phyloP scores from a whole-genome alignment of 2,888 invertebrate species.

The Lordiphosa andalusiaca region DNA sequence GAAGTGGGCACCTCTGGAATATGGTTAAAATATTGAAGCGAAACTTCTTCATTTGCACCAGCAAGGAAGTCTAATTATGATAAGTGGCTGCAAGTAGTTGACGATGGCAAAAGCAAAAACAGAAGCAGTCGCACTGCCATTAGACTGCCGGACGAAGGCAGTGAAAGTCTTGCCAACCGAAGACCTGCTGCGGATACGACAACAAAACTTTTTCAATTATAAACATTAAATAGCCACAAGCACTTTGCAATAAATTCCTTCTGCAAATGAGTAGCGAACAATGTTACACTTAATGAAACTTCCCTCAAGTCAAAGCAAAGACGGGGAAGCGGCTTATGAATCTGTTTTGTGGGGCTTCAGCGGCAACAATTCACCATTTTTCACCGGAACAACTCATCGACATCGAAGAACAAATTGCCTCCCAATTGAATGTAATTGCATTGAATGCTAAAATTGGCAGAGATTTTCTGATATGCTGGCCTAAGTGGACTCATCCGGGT shows the following conservation, averaged over 20 bases:
- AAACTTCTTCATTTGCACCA: slow-evolving; percentile 55
- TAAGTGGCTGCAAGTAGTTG: slow-evolving; percentile 64
- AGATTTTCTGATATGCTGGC: too few species aligned
- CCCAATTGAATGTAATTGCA: too few species aligned
- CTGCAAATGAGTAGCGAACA: slow-evolving; percentile 48
- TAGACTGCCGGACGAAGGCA: slow-evolving; percentile 3
- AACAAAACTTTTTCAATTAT: slow-evolving; percentile 66
- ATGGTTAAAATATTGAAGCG: slow-evolving; percentile 29
- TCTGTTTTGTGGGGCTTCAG: background rate
- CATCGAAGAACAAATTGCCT: too few species aligned
- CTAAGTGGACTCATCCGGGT: too few species aligned
- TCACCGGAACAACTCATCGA: too few species aligned
- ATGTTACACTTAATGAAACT: slow-evolving; percentile 52
- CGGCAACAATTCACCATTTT: too few species aligned
- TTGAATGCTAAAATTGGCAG: too few species aligned
- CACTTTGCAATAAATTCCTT: slow-evolving; percentile 59
- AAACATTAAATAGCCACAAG: slow-evolving; percentile 65
- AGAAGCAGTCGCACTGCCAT: slow-evolving; percentile 2
- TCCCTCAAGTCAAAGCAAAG: slow-evolving; percentile 22
- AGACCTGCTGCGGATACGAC: slow-evolving; percentile 31
- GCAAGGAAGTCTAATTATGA: slow-evolving; percentile 56
- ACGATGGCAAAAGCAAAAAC: slow-evolving; percentile 43
- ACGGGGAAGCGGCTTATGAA: slow-evolving; percentile 14
- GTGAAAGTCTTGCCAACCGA: slow-evolving; percentile 7
- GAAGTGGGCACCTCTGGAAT: slow-evolving; percentile 45